Conservation (phyloP, 2,797 vertebrate genomes). For the Neosalanx taihuensis region DNA sequence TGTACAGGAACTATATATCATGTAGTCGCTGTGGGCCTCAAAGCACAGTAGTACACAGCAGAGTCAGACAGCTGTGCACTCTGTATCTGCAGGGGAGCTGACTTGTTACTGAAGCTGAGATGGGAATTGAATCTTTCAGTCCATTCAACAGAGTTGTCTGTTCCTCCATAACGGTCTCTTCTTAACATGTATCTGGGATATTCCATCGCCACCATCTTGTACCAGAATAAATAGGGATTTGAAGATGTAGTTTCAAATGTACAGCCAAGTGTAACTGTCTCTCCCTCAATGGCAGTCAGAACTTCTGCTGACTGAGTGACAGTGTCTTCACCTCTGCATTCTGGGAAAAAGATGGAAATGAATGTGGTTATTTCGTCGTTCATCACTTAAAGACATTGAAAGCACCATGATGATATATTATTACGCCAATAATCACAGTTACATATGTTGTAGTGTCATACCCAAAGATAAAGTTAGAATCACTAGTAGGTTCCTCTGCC, state of each 20-base stretch:
- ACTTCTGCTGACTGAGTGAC: background rate
- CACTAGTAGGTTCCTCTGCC: background rate
- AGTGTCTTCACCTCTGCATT: conserved; percentile 9
- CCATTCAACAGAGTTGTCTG: background rate
- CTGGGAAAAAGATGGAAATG: background rate
- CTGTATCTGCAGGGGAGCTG: conserved; percentile 31
- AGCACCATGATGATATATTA: background rate
- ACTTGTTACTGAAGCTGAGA: background rate
- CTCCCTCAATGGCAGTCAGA: background rate
- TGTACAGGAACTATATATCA: background rate
- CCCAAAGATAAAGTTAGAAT: background rate
- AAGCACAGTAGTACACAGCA: conserved; percentile 20
- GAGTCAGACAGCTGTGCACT: conserved; percentile 28
- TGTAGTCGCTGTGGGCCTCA: conserved; percentile 27
- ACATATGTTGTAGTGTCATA: background rate
- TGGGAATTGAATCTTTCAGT: background rate
- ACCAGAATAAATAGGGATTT: background rate
- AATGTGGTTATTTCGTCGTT: background rate
- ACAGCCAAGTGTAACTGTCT: background rate
- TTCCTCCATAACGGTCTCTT: background rate
- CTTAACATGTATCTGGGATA: background rate
- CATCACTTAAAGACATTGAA: background rate
- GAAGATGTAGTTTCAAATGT: background rate
- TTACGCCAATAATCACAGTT: background rate
- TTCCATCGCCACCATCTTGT: background rate